These are phyloP conservation scores for Furcifer pardalis DNA, from an alignment of 2,797 vertebrate species.

Conservation along the genomic window DNA sequence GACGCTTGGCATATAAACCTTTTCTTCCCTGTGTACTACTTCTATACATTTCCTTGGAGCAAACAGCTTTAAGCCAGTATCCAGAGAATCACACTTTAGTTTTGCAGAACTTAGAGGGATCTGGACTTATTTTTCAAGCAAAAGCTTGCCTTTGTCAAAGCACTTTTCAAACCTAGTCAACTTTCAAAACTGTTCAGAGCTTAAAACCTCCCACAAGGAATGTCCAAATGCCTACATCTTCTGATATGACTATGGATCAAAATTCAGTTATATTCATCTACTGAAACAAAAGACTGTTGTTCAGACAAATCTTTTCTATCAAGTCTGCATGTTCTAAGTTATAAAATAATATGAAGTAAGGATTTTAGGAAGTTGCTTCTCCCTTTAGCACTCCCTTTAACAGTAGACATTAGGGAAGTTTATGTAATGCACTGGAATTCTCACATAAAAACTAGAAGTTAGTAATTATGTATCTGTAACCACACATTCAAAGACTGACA, in stretches of 20 bases:
- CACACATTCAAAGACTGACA: slow-evolving; percentile 42
- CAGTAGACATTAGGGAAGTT: slow-evolving; percentile 42
- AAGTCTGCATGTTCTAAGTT: slow-evolving; percentile 34
- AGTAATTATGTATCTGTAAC: slow-evolving; percentile 46
- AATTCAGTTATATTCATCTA: background rate
- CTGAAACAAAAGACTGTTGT: background rate
- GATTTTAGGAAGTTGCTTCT: slow-evolving; percentile 34
- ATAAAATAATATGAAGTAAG: slow-evolving; percentile 8
- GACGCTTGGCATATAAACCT: slow-evolving; percentile 32
- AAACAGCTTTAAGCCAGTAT: background rate
- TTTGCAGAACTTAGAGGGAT: background rate
- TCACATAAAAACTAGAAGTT: slow-evolving; percentile 12
- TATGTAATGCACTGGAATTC: slow-evolving; percentile 3
- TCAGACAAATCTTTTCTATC: background rate
- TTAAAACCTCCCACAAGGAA: background rate
- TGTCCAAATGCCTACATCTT: background rate
- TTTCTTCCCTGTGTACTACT: slow-evolving; percentile 32
- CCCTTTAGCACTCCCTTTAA: slow-evolving; percentile 32
- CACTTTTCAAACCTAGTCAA: background rate
- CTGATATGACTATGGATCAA: background rate
- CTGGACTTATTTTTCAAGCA: background rate
- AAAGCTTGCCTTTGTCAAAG: background rate
- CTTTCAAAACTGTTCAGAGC: background rate
- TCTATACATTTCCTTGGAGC: slow-evolving; percentile 7
- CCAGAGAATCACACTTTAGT: background rate